Evolutionary conservation across 2,888 invertebrate species (phyloP).

Genomic region (Chorisops tibialis): DNA sequence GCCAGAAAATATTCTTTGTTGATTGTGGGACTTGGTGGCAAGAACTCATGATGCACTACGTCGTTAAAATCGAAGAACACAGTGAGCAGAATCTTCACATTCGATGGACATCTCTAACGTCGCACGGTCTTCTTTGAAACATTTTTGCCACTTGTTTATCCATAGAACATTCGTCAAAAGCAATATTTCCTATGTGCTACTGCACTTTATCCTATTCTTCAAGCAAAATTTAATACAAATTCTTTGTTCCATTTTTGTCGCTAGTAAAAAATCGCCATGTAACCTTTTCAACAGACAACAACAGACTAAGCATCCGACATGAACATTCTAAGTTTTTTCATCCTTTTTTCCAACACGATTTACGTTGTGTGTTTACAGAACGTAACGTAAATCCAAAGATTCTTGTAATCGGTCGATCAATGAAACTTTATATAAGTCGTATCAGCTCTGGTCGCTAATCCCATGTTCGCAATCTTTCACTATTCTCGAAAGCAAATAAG

Average conservation of each 20-base stretch:
- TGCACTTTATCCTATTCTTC: conserved; percentile 9
- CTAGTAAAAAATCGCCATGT: not conserved
- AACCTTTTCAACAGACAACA: too few relatives aligned
- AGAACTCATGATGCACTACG: not conserved
- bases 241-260: conserved; percentile 1
- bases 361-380: too few relatives aligned
- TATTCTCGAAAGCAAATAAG: too few relatives aligned
- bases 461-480: too few relatives aligned
- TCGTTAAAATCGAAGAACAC: conserved; percentile 12
- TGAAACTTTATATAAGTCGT: too few relatives aligned
- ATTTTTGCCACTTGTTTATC: not conserved
- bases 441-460: too few relatives aligned
- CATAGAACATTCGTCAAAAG: not conserved
- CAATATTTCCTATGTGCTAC: not conserved
- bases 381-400: too few relatives aligned
- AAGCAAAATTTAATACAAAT: conserved; percentile 1
- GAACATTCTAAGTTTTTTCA: too few relatives aligned
- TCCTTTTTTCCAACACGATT: too few relatives aligned
- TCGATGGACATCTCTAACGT: not conserved
- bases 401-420: too few relatives aligned
- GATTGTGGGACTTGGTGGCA: not conserved
- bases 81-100: conserved; percentile 5
- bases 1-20: too few relatives aligned
- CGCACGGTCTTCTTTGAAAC: not conserved
- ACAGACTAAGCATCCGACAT: too few relatives aligned